phyloP scores from a whole-genome alignment of 1,140 invertebrate genomes.

The Bombus confusus region DNA sequence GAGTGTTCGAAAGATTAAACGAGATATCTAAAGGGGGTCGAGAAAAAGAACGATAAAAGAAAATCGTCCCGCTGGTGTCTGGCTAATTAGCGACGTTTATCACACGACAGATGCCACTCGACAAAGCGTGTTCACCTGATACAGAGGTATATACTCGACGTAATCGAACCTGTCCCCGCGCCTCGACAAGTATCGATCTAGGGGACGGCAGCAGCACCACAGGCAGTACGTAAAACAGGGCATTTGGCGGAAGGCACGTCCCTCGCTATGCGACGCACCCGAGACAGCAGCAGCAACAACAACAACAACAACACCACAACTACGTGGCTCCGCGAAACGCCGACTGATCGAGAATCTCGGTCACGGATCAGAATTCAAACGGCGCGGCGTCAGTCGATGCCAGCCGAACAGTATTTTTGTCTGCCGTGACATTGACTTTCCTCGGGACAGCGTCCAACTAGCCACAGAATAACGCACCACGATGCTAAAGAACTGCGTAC shows the following conservation, averaged over 20 bases:
- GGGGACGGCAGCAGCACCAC: slow-evolving; percentile 57
- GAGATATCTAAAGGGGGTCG: background rate
- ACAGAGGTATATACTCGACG: slow-evolving; percentile 72
- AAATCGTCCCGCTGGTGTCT: no score
- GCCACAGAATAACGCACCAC: background rate
- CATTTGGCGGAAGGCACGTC: slow-evolving; percentile 47
- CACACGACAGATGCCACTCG: background rate
- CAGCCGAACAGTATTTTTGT: slow-evolving; percentile 59
- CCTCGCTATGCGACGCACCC: slow-evolving; percentile 19
- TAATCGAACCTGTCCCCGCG: slow-evolving; percentile 71
- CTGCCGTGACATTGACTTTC: slow-evolving; percentile 76
- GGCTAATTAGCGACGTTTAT: background rate
- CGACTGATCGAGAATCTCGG: slow-evolving; percentile 64
- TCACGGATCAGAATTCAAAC: slow-evolving; percentile 47
- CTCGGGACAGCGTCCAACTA: slow-evolving; percentile 41
- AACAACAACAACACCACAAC: background rate
- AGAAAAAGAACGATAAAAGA: background rate
- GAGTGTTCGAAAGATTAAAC: background rate
- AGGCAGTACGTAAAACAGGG: slow-evolving; percentile 52
- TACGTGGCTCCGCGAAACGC: slow-evolving; percentile 54
- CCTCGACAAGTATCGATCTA: slow-evolving; percentile 42
- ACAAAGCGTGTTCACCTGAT: slow-evolving; percentile 68
- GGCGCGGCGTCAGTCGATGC: slow-evolving; percentile 11
- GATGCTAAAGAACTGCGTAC: background rate
- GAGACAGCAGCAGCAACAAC: background rate